Conservation (phyloP, 2,113 vertebrate species). For the Eleginops maclovinus region DNA sequence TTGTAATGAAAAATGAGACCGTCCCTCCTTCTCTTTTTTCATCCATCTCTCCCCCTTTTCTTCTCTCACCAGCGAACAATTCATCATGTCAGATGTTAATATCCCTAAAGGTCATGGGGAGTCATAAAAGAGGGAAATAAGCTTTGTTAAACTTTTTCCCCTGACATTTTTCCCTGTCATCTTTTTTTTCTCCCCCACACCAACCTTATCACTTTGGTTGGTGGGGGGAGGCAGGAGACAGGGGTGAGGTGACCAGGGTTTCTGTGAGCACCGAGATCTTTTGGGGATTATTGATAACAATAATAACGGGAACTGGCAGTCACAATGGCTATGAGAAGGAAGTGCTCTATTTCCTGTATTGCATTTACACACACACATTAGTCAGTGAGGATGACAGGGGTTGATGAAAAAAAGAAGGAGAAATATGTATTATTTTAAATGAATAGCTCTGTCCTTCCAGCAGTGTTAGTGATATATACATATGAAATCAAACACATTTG, state of each 20-base stretch:
- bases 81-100: slow-evolving; percentile 81
- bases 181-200: slow-evolving; percentile 35
- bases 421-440: not conserved
- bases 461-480: not conserved
- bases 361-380: not conserved
- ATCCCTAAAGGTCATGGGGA: slow-evolving; percentile 80
- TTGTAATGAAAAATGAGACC: slow-evolving; percentile 61
- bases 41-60: slow-evolving; percentile 11
- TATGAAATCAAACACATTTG: not conserved
- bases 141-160: slow-evolving; percentile 75
- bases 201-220: slow-evolving; percentile 68
- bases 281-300: slow-evolving; percentile 76
- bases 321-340: slow-evolving; percentile 11
- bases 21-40: not conserved
- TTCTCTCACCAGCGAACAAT: slow-evolving; percentile 51
- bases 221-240: slow-evolving; percentile 43
- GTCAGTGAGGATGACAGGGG: too few relatives aligned
- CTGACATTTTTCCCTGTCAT: slow-evolving; percentile 51
- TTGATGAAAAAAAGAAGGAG: not conserved
- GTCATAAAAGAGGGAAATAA: slow-evolving; percentile 78
- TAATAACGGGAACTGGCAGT: slow-evolving; percentile 65
- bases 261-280: slow-evolving; percentile 60
- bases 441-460: not conserved
- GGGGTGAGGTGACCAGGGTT: slow-evolving; percentile 34
- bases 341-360: slow-evolving; percentile 37